These are phyloP conservation scores for Moxostoma hubbsi DNA, from an alignment of 2,797 vertebrate genomes.

Conservation along the genomic window DNA sequence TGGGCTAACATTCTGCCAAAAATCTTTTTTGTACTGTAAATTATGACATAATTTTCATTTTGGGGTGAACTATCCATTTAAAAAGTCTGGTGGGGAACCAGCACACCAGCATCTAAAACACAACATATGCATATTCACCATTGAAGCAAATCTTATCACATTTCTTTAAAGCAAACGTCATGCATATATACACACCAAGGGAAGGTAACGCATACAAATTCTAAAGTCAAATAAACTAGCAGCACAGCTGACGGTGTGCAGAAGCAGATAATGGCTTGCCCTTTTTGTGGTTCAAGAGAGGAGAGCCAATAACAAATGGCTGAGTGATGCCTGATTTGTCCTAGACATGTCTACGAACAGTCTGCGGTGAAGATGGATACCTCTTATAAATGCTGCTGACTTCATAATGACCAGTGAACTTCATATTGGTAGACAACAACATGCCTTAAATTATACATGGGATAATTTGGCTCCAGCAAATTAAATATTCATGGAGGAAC, in stretches of 20 bases:
- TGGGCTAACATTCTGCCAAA: no score
- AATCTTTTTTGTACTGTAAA: no score
- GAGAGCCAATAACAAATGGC: slow-evolving; percentile 46
- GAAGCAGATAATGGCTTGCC: slow-evolving; percentile 50
- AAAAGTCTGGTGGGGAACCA: no score
- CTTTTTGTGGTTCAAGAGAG: slow-evolving; percentile 49
- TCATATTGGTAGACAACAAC: slow-evolving; percentile 62
- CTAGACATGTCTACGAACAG: slow-evolving; percentile 13
- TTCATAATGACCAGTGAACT: slow-evolving; percentile 59
- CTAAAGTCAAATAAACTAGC: neutral
- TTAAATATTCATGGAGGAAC: slow-evolving; percentile 63
- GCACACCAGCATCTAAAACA: neutral
- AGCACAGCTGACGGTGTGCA: slow-evolving; percentile 42
- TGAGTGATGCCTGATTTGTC: slow-evolving; percentile 21
- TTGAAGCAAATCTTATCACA: neutral
- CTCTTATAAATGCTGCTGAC: slow-evolving; percentile 62
- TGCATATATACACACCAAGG: neutral
- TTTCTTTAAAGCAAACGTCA: neutral
- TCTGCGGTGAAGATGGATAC: slow-evolving; percentile 51
- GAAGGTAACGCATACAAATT: slow-evolving; percentile 1
- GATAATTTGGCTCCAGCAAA: slow-evolving; percentile 59
- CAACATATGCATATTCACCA: neutral
- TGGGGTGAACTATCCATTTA: no score
- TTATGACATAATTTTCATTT: no score
- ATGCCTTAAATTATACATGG: slow-evolving; percentile 63